Evolutionary conservation across 1,140 invertebrate genomes (phyloP), one percentile per base, ranked within the genome.

Genomic region (Vanessa atalanta): DNA sequence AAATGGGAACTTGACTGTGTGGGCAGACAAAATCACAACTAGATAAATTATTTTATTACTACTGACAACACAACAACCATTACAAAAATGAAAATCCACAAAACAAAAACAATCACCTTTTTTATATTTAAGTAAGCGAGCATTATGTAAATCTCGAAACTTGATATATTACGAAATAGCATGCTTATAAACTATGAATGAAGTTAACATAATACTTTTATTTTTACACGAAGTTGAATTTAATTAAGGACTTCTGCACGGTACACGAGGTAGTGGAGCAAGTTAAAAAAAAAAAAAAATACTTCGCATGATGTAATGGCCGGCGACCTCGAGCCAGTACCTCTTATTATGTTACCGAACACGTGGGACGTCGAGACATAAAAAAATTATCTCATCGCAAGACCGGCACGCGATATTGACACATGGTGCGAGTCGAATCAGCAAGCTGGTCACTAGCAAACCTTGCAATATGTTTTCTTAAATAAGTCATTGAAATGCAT

Each of bases 231-330:
- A 57, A 65, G 50, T 47, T 15, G 50, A 64, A 63, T 37, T 73
- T 64, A 73, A 68, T 73, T 67, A 73, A 73, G 48, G 57, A 69
- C 69, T 73, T 68, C 61, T 68, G 72, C 72, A 73, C 66, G 72
- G 64, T 64, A 73, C 23, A 57, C 47, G 26, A 31, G 47, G 65
- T 55, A 26, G 61, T 47, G 9, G 7, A 13, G 48, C 47, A 37
- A 57, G 66, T 63, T 43, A 14, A 53, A 47, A 73, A 77, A 79
- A 83, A 79, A 43, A 43, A 43, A 43, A 6, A 78, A n/a, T n/a
- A 78, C 72, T 65, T 78, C 43, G 74, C 51, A 79, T 85, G 83
- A 85, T 77, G 83, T 83, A 83, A 85, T 82, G 73, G 75, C 61
- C 65, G 73, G 70, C 65, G 78, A 78, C 81, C 81, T 81, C 79